Percentiles rank a stretch among this genome's conserved stretches.
Conservation (phyloP, 64 coral and sea anemone species). For the Pocillopora damicornis region DNA sequence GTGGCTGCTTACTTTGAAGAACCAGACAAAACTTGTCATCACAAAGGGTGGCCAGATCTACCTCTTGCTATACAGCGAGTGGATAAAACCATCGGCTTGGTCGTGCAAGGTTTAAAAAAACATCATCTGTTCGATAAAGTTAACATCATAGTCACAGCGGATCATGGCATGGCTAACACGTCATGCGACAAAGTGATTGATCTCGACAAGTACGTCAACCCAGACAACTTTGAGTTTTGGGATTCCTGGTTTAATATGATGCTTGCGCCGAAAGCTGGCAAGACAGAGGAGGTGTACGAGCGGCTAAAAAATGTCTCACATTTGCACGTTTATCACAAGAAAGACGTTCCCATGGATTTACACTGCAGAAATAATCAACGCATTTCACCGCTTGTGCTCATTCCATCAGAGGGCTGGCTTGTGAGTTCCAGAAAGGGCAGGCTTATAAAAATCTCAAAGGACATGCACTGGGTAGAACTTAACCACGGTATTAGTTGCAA, state of each 20-base stretch:
- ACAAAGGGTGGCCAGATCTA: constrained; percentile 38
- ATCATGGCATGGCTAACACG: constrained; percentile 81
- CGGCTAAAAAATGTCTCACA: constrained; percentile 54
- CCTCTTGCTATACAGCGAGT: constrained; percentile 28
- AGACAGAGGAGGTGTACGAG: constrained; percentile 38
- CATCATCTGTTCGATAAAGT: constrained; percentile 46
- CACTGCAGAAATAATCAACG: constrained; percentile 64
- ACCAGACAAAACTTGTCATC: constrained; percentile 67
- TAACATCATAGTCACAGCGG: constrained; percentile 78
- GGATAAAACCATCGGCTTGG: constrained; percentile 56
- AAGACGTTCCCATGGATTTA: constrained; percentile 52
- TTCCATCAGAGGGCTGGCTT: constrained; percentile 71
- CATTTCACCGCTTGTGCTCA: constrained; percentile 52
- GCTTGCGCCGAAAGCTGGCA: constrained; percentile 50
- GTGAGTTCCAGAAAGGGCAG: constrained; percentile 16
- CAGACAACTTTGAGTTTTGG: constrained; percentile 47
- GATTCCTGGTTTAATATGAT: constrained; percentile 47
- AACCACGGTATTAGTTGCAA: constrained; percentile 63
- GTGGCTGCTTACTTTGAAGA: constrained; percentile 84
- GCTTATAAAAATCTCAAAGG: background rate
- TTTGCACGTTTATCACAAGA: constrained; percentile 59
- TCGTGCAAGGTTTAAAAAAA: constrained; percentile 37
- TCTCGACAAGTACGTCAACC: constrained; percentile 59
- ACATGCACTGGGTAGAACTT: background rate
- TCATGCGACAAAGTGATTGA: constrained; percentile 44